Evolutionary conservation across 2,888 invertebrate species (phyloP), one percentile per base, ranked within the genome.

Genomic region (Bimastos eiseni): DNA sequence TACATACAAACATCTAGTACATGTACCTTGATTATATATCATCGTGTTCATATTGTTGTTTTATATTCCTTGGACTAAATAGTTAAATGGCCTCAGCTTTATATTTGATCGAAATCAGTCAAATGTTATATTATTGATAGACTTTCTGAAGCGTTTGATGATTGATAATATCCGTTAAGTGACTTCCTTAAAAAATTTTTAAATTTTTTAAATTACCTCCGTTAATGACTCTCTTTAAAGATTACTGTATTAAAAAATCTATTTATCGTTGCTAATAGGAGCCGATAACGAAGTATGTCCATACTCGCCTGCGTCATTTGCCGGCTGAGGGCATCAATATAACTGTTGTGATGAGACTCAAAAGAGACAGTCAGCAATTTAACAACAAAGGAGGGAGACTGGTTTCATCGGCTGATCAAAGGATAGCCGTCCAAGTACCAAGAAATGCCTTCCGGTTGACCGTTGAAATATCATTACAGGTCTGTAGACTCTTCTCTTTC

Each of bases 311-410:
- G 15, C 36, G 36, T 2, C 30, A 34, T 24, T n/a, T 90, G 3
- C 90, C 90, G 70, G 90, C 84, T 8, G 37, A 37, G 24, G 90
- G 90, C 19, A 30, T 90, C 83, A 90, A 90, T n/a, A 30, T 90
- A 30, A 33, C 83, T 17, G 84, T 90, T 37, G 83, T 83, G 19
- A 90, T 83, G 37, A 37, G 83, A 19, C 90, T 83, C 30, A 90
- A 83, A 83, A 83, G 33, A 83, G 90, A 90, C n/a, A 83, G 17
- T 36, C 83, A 90, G 5, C 36, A 41, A n/a, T 33, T 90, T 13
- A 83, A 83, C 70, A 38, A 34, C 33, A 90, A 83, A 37, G 90
- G 90, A 19, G 83, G 90, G 36, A 90, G 34, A 41, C n/a, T 90
- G 2, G 33, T 83, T 41, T 83, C 36, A 1, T 83, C 90, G 2